Percentiles rank a stretch among this genome's conserved stretches.
These are phyloP conservation scores for Palloptera scutellata DNA, from an alignment of 2,888 invertebrate genomes.

Conservation along the genomic window DNA sequence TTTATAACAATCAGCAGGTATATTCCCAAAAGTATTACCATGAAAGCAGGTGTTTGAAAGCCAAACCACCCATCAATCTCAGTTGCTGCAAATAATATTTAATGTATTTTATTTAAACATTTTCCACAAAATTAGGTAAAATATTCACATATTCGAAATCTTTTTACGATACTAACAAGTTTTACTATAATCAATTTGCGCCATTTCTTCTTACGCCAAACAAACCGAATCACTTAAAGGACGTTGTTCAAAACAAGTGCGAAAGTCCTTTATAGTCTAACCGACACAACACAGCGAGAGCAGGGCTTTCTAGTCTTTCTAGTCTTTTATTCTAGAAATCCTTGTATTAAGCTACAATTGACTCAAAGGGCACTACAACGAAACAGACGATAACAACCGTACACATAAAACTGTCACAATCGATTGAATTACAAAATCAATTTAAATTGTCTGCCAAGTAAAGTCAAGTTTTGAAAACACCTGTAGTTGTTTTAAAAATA, in stretches of 20 bases:
- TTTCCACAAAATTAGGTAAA: too few species aligned
- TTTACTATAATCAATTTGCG: conserved; percentile 31
- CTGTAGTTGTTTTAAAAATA: too few species aligned
- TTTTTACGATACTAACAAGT: conserved; percentile 37
- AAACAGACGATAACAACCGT: too few species aligned
- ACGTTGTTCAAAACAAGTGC: too few species aligned
- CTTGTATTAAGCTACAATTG: neutral
- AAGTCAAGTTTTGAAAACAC: too few species aligned
- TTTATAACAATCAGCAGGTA: conserved; percentile 50
- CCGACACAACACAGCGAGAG: neutral
- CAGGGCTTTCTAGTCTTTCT: too few species aligned
- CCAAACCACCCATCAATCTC: conserved; percentile 30
- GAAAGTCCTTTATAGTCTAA: too few species aligned
- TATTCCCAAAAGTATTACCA: conserved; percentile 40
- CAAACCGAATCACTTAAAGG: too few species aligned
- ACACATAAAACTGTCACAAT: too few species aligned
- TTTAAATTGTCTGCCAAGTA: too few species aligned
- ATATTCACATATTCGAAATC: neutral
- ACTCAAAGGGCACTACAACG: too few species aligned
- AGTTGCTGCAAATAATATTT: conserved; percentile 26
- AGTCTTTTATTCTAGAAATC: conserved; percentile 16
- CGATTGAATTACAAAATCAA: too few species aligned
- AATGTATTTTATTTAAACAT: neutral
- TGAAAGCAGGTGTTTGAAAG: conserved; percentile 41
- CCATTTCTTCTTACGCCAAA: conserved; percentile 6